A percentile compares a stretch with the other conserved stretches of the same genome.
These are phyloP conservation scores for Sisor rabdophorus DNA, from an alignment of 2,113 vertebrate genomes.

Conservation along the genomic window DNA sequence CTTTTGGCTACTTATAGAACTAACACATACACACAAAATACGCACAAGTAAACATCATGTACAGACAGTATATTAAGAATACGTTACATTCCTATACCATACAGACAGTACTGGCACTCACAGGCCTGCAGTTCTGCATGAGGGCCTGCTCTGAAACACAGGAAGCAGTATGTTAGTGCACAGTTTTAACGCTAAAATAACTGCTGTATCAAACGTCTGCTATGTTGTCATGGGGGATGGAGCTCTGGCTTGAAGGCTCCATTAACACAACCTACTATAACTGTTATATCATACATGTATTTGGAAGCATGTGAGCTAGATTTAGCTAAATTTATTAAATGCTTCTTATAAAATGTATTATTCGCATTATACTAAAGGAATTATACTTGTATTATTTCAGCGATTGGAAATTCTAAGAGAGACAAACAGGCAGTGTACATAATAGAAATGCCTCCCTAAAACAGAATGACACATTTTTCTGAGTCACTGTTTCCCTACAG, in stretches of 20 bases:
- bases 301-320: neutral
- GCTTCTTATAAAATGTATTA: neutral
- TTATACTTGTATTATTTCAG: neutral
- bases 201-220: constrained; percentile 17
- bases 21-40: constrained; percentile 29
- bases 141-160: constrained; percentile 16
- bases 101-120: neutral
- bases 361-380: neutral
- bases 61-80: neutral
- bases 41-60: constrained; percentile 20
- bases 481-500: neutral
- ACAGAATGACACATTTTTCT: constrained; percentile 33
- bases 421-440: neutral
- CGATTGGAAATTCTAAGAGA: neutral
- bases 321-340: neutral
- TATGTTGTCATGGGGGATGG: neutral
- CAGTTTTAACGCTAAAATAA: constrained; percentile 22
- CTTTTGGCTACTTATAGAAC: constrained; percentile 28
- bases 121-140: neutral
- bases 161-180: constrained; percentile 28
- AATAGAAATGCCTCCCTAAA: constrained; percentile 2
- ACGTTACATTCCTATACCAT: neutral
- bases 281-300: neutral
- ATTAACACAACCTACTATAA: constrained; percentile 9
- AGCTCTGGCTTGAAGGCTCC: constrained; percentile 8